Percentiles rank a stretch among this genome's conserved stretches.
Evolutionary conservation across 2,888 invertebrate genomes (phyloP).

Genomic region (Lochmaea capreae): DNA sequence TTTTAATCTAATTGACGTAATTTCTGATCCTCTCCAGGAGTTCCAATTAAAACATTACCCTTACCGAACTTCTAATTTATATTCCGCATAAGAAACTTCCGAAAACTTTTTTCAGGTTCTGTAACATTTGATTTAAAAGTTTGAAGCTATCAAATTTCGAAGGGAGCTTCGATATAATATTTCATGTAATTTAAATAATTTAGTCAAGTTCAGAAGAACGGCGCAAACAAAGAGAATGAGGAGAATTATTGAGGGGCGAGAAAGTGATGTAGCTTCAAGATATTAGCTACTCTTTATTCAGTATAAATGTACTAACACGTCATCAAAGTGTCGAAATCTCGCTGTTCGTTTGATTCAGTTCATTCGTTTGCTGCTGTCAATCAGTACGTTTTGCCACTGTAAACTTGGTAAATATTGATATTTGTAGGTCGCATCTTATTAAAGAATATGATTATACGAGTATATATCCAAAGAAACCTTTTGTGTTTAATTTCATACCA

Average conservation of each 20-base stretch:
- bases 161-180: neutral
- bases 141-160: slow-evolving; percentile 2
- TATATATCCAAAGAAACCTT: too few relatives aligned
- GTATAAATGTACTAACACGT: too few relatives aligned
- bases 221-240: neutral
- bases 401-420: too few relatives aligned
- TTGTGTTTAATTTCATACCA: too few relatives aligned
- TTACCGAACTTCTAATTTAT: neutral
- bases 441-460: too few relatives aligned
- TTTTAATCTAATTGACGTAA: neutral
- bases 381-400: too few relatives aligned
- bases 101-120: neutral
- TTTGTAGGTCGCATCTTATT: too few relatives aligned
- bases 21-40: neutral
- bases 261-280: neutral
- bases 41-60: neutral
- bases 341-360: too few relatives aligned
- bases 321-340: too few relatives aligned
- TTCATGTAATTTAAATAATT: slow-evolving; percentile 9
- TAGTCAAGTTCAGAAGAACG: neutral
- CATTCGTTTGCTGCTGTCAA: too few relatives aligned
- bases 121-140: slow-evolving; percentile 6
- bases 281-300: neutral
- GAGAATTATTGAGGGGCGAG: neutral
- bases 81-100: neutral